phyloP scores from a whole-genome alignment of 2,797 vertebrate species.

The Brachyrhaphis roseni region DNA sequence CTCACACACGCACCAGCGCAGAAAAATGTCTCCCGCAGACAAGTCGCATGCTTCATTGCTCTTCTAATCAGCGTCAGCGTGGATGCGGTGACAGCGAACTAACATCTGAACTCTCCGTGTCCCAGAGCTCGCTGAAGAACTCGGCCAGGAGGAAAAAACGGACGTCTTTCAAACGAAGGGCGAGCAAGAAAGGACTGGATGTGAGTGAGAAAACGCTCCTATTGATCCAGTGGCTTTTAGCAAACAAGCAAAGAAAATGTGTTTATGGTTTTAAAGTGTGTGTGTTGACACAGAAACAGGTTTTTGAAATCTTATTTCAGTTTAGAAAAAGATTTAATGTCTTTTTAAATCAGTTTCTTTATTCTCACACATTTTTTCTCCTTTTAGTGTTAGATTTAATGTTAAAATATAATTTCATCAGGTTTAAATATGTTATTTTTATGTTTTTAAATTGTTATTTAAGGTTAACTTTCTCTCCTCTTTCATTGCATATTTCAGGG shows the following conservation, averaged over 20 bases:
- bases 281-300: background rate
- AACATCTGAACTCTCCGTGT: slow-evolving; percentile 49
- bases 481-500: too few species aligned
- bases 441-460: background rate
- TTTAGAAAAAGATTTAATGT: background rate
- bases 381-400: background rate
- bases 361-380: background rate
- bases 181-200: slow-evolving; percentile 95
- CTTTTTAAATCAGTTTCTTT: background rate
- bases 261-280: background rate
- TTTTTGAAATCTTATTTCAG: background rate
- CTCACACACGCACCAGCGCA: slow-evolving; percentile 20
- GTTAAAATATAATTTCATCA: background rate
- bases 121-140: slow-evolving; percentile 94
- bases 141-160: slow-evolving; percentile 96
- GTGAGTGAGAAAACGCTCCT: slow-evolving; percentile 77
- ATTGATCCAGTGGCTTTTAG: background rate
- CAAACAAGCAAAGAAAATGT: background rate
- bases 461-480: background rate
- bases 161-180: slow-evolving; percentile 97
- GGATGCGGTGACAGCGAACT: slow-evolving; percentile 56
- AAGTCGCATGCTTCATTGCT: slow-evolving; percentile 57
- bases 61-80: slow-evolving; percentile 66
- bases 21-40: slow-evolving; percentile 21
- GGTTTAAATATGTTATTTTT: background rate